Evolutionary conservation across 2,888 invertebrate species (phyloP), one percentile per base, ranked within the genome.

Genomic region (Arctia plantaginis): DNA sequence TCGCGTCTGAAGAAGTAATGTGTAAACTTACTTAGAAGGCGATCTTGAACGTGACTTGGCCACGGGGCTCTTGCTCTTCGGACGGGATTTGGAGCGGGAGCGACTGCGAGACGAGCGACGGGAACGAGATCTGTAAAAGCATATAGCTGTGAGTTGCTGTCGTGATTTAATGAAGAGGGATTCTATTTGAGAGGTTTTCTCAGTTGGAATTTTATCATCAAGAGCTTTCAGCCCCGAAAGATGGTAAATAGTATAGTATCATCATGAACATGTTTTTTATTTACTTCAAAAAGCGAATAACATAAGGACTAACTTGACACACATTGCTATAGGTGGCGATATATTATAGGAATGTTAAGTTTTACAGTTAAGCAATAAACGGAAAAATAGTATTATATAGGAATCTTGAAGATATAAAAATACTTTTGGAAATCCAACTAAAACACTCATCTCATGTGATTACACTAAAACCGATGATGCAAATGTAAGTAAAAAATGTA

Each of bases 31-130:
- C 97, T 97, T 97, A 83, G 98, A 98, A 79, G 97, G 97, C 59
- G 98, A 97, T 75, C 97, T 96, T 64, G 98, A 98, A 76, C 97
- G 97, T 55, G 98, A 98, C 90, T 98, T 98, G 73, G 97, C 96
- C 30, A 97, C 97, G 66, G 97, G 97, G 71, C 97, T 98, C 96
- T 98, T 98, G 90, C 97, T 97, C 94, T 97, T 97, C 70, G 96
- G 96, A 67, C 96, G 96, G 79, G 96, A 96, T 89, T 97, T 97
- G 83, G 97, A 97, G 59, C 96, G 96, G 75, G 97, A 96, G 39
- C 92, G 93, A 82, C 93, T 93, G 79, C 90, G 91, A 0, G 91
- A 91, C 66, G 96, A 96, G 80, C 96, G 96, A 80, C 96, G 95
- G 72, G 96, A 96, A 85, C 96, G 80, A 69, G 79, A 74, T 59